Evolutionary conservation across 2,888 invertebrate genomes (phyloP).

Genomic region (Xestia xanthographa): DNA sequence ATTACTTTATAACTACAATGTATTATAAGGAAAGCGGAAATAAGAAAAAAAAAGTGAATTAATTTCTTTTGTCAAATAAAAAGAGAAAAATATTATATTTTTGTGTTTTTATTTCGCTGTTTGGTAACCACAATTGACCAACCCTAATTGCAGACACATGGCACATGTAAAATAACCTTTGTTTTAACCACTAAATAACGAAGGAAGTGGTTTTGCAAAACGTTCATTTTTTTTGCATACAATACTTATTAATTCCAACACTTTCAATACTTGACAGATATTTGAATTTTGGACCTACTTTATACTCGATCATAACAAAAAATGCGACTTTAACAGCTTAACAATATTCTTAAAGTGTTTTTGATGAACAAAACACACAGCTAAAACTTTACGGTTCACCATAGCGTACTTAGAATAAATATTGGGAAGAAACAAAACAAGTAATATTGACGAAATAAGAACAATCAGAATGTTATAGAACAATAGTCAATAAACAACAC

Average conservation of each 20-base stretch:
- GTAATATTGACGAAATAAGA: too few relatives aligned
- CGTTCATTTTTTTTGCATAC: not conserved
- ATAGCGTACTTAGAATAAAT: too few relatives aligned
- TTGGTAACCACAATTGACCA: constrained; percentile 14
- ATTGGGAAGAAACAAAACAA: too few relatives aligned
- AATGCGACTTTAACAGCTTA: too few relatives aligned
- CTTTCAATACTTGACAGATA: not conserved
- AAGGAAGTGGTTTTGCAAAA: constrained; percentile 30
- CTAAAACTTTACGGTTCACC: too few relatives aligned
- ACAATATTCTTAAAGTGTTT: too few relatives aligned
- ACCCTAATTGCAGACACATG: constrained; percentile 15
- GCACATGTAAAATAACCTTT: constrained; percentile 25
- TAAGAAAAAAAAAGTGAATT: constrained; percentile 87
- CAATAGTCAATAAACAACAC: too few relatives aligned
- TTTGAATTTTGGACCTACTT: not conserved
- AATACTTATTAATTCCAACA: not conserved
- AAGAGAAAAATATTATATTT: constrained; percentile 83
- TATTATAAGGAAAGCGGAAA: constrained; percentile 88
- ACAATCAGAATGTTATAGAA: too few relatives aligned
- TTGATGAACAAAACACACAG: too few relatives aligned
- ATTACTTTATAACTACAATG: constrained; percentile 89
- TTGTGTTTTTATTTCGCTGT: constrained; percentile 76
- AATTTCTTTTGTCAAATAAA: constrained; percentile 90
- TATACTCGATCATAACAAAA: not conserved
- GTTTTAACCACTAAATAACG: constrained; percentile 13